These are phyloP conservation scores for Leucania comma DNA, from an alignment of 2,888 invertebrate genomes.

Conservation along the genomic window DNA sequence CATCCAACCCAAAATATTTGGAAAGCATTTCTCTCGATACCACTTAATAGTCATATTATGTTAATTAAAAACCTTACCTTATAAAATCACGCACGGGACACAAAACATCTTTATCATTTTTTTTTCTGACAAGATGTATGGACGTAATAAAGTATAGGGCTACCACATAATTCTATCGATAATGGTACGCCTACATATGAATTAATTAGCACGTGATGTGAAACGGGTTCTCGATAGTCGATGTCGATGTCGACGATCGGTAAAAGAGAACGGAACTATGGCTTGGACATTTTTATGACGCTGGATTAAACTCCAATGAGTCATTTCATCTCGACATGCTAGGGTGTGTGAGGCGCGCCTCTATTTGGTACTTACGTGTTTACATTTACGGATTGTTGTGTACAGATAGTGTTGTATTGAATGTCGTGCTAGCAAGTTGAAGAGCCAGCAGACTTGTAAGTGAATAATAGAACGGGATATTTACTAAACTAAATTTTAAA, in stretches of 20 bases:
- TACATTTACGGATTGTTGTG: constrained; percentile 45
- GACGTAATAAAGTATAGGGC: constrained; percentile 85
- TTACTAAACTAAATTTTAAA: too few relatives aligned
- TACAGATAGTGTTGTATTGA: constrained; percentile 24
- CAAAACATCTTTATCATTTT: constrained; percentile 82
- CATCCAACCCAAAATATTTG: constrained; percentile 63
- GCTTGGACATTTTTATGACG: constrained; percentile 82
- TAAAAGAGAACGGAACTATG: constrained; percentile 85
- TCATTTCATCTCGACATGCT: constrained; percentile 78
- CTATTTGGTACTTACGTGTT: constrained; percentile 48
- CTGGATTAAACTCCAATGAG: constrained; percentile 84
- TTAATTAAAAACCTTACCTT: constrained; percentile 74
- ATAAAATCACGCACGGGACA: constrained; percentile 73
- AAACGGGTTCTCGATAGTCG: constrained; percentile 84
- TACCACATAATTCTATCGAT: constrained; percentile 88
- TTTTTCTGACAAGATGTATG: constrained; percentile 80
- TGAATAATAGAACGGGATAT: neutral
- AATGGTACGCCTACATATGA: constrained; percentile 88
- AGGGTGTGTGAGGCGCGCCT: constrained; percentile 77
- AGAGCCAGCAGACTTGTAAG: neutral
- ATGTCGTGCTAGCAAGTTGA: neutral
- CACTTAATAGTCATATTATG: constrained; percentile 67
- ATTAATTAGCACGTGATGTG: constrained; percentile 88
- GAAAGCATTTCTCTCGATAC: constrained; percentile 64
- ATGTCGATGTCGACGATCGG: constrained; percentile 83